phyloP scores from a whole-genome alignment of 2,113 vertebrate species.

The Mola mola region DNA sequence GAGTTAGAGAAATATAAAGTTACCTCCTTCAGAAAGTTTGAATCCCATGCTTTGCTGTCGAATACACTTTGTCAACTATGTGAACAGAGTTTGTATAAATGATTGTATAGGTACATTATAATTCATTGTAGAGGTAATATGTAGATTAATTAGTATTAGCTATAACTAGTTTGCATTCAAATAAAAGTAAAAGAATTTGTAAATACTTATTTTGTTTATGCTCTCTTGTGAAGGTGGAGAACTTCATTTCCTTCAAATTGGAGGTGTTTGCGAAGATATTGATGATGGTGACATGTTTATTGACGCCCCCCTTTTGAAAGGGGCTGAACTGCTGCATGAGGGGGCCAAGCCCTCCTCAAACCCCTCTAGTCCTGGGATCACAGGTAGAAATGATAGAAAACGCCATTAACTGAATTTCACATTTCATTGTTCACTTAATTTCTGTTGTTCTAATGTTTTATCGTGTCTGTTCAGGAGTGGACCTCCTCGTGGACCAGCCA shows the following conservation, averaged over 20 bases:
- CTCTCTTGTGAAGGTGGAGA: constrained; percentile 89
- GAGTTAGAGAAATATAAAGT: too few species aligned
- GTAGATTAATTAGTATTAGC: too few species aligned
- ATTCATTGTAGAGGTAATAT: too few species aligned
- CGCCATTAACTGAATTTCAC: neutral
- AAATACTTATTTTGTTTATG: constrained; percentile 1
- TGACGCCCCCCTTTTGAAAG: constrained; percentile 95
- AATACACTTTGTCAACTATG: too few species aligned
- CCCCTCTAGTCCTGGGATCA: constrained; percentile 95
- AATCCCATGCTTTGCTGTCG: too few species aligned
- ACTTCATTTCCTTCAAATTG: constrained; percentile 99
- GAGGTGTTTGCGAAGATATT: constrained; percentile 95
- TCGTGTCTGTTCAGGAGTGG: constrained; percentile 84
- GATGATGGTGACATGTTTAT: constrained; percentile 98
- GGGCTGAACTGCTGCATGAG: constrained; percentile 90
- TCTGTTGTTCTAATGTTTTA: neutral
- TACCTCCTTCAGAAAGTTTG: too few species aligned
- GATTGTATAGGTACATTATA: too few species aligned
- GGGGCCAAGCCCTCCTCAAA: constrained; percentile 93
- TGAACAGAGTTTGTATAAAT: too few species aligned
- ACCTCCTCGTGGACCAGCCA: constrained; percentile 94
- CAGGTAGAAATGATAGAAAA: constrained; percentile 82
- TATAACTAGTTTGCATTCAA: too few species aligned
- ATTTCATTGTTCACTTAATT: neutral
- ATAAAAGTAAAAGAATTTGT: too few species aligned